These are phyloP conservation scores for Petrocephalus sullivani DNA, from an alignment of 2,797 vertebrate genomes.

Conservation along the genomic window DNA sequence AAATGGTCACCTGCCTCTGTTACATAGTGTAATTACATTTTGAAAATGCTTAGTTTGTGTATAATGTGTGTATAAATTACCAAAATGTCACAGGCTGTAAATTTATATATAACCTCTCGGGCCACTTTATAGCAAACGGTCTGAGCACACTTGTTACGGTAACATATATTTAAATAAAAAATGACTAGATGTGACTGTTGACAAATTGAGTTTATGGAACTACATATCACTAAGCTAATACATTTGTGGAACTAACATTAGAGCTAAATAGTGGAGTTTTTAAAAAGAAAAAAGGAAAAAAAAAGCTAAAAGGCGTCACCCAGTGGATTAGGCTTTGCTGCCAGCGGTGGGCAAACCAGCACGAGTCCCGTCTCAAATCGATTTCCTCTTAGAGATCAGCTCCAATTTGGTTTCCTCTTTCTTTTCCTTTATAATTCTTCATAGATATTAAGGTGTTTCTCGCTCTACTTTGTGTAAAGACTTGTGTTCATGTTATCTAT, in stretches of 20 bases:
- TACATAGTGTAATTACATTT: conserved; percentile 71
- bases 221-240: conserved; percentile 66
- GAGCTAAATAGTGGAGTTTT: conserved; percentile 67
- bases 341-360: conserved; percentile 55
- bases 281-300: conserved; percentile 50
- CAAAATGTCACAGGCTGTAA: conserved; percentile 73
- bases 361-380: conserved; percentile 47
- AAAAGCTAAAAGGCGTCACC: conserved; percentile 44
- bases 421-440: conserved; percentile 50
- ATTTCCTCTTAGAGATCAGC: conserved; percentile 36
- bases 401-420: conserved; percentile 43
- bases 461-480: conserved; percentile 77
- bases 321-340: conserved; percentile 61
- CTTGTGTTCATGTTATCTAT: conserved; percentile 84
- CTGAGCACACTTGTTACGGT: conserved; percentile 58
- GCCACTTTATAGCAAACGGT: conserved; percentile 52
- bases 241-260: conserved; percentile 72
- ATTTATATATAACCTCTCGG: conserved; percentile 69
- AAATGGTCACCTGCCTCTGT: conserved; percentile 66
- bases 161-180: conserved; percentile 57
- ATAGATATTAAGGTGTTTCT: conserved; percentile 72
- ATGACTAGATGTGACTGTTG: conserved; percentile 68
- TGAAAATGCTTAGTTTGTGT: conserved; percentile 71
- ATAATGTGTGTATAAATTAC: conserved; percentile 74
- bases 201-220: conserved; percentile 52